phyloP scores from a whole-genome alignment of 2,888 invertebrate genomes.

The Steinernema scapterisci region DNA sequence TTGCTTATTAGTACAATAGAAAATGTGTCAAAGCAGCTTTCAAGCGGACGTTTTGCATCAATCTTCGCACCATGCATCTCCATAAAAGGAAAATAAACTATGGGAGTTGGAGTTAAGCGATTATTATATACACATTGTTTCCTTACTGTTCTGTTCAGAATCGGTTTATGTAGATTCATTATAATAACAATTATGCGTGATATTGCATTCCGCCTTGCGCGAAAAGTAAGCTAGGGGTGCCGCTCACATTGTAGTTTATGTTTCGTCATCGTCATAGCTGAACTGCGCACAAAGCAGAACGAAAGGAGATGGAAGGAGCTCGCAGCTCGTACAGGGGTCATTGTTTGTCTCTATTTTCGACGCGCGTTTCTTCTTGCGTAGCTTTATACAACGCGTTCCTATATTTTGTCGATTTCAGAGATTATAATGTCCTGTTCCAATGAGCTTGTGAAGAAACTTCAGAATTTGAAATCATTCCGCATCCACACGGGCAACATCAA shows the following conservation, averaged over 20 bases:
- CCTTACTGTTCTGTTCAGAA: too few relatives aligned
- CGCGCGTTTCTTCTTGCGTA: background rate
- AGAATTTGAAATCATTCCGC: slow-evolving; percentile 51
- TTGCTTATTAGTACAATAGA: too few relatives aligned
- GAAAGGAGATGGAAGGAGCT: background rate
- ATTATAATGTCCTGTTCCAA: background rate
- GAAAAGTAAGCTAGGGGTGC: too few relatives aligned
- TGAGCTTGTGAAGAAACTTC: slow-evolving; percentile 13
- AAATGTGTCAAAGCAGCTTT: too few relatives aligned
- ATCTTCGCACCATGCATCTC: too few relatives aligned
- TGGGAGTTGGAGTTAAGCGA: too few relatives aligned
- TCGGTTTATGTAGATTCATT: too few relatives aligned
- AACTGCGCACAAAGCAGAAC: slow-evolving; percentile 16
- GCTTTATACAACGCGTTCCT: background rate
- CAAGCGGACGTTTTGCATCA: too few relatives aligned
- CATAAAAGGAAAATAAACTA: too few relatives aligned
- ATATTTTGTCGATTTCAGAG: background rate
- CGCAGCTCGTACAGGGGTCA: background rate
- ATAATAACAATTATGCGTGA: too few relatives aligned
- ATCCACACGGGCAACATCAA: slow-evolving; percentile 67
- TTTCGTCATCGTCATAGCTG: background rate
- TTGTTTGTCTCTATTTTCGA: slow-evolving; percentile 4
- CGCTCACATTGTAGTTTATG: slow-evolving; percentile 14
- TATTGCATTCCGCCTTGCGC: too few relatives aligned
- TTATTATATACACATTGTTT: too few relatives aligned